Percentiles rank a stretch among this genome's conserved stretches.
Conservation (phyloP, 1,140 invertebrate genomes). For the Eubasilissa regina region DNA sequence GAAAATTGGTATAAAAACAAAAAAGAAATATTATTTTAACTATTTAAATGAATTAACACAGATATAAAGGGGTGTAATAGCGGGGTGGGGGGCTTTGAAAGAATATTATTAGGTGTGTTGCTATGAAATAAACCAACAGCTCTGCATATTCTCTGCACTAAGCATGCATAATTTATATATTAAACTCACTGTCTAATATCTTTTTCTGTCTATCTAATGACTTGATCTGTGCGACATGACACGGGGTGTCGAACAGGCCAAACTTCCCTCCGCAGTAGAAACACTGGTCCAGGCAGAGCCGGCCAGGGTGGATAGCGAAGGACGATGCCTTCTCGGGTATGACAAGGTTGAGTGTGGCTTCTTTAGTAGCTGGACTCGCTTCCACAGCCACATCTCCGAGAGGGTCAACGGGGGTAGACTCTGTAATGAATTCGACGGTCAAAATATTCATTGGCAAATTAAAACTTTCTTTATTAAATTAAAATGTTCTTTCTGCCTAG, state of each 20-base stretch:
- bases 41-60: too few relatives aligned
- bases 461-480: too few relatives aligned
- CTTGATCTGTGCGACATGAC: slow-evolving; percentile 89
- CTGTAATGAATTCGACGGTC: slow-evolving; percentile 56
- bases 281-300: slow-evolving; percentile 86
- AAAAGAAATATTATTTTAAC: too few relatives aligned
- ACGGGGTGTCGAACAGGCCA: slow-evolving; percentile 86
- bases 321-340: slow-evolving; percentile 90
- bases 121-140: too few relatives aligned
- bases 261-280: slow-evolving; percentile 90
- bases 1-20: too few relatives aligned
- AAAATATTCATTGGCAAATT: neutral
- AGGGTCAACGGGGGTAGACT: slow-evolving; percentile 64
- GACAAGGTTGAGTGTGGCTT: slow-evolving; percentile 78
- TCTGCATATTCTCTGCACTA: too few relatives aligned
- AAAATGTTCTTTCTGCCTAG: neutral
- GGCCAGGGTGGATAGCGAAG: slow-evolving; percentile 86
- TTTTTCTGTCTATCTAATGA: slow-evolving; percentile 84
- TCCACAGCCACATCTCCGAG: slow-evolving; percentile 67
- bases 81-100: too few relatives aligned
- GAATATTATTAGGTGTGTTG: too few relatives aligned
- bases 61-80: too few relatives aligned
- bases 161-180: neutral
- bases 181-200: slow-evolving; percentile 78
- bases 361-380: slow-evolving; percentile 72